Conservation (phyloP, 1,140 invertebrate genomes). For the Diachasmimorpha longicaudata region DNA sequence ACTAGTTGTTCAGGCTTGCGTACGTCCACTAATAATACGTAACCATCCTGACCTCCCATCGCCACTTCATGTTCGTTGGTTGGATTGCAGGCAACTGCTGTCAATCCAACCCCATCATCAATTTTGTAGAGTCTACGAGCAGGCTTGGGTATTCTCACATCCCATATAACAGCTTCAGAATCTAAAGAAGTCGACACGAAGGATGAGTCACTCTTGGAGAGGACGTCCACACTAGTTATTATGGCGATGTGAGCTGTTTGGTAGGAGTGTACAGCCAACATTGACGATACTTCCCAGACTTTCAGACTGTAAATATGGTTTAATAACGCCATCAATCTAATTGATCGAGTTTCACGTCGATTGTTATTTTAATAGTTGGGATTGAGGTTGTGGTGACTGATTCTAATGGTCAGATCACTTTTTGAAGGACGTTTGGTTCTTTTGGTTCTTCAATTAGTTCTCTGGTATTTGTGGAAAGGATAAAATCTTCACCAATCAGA, state of each 20-base stretch:
- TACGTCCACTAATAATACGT: conserved; percentile 44
- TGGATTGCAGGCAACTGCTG: conserved; percentile 45
- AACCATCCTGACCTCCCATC: conserved; percentile 46
- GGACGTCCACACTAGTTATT: conserved; percentile 45
- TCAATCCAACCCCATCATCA: conserved; percentile 33
- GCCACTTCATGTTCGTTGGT: conserved; percentile 43
- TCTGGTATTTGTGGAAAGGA: too few species aligned
- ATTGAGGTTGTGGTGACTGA: too few species aligned
- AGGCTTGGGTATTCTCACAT: conserved; percentile 45
- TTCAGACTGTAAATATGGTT: conserved; percentile 49
- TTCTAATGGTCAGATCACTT: too few species aligned
- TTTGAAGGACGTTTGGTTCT: too few species aligned
- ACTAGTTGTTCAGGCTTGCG: conserved; percentile 36
- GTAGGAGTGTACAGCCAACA: conserved; percentile 42
- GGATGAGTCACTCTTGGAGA: conserved; percentile 39
- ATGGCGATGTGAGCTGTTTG: conserved; percentile 44
- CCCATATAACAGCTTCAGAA: conserved; percentile 51
- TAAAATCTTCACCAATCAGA: too few species aligned
- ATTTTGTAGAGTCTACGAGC: conserved; percentile 34
- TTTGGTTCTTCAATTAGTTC: too few species aligned
- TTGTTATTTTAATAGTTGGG: not conserved
- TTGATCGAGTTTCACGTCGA: not conserved
- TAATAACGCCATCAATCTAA: conserved; percentile 9
- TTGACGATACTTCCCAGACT: conserved; percentile 49
- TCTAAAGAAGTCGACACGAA: conserved; percentile 51